These are phyloP conservation scores for Frankliniella fusca DNA, from an alignment of 2,888 invertebrate species.

Conservation along the genomic window DNA sequence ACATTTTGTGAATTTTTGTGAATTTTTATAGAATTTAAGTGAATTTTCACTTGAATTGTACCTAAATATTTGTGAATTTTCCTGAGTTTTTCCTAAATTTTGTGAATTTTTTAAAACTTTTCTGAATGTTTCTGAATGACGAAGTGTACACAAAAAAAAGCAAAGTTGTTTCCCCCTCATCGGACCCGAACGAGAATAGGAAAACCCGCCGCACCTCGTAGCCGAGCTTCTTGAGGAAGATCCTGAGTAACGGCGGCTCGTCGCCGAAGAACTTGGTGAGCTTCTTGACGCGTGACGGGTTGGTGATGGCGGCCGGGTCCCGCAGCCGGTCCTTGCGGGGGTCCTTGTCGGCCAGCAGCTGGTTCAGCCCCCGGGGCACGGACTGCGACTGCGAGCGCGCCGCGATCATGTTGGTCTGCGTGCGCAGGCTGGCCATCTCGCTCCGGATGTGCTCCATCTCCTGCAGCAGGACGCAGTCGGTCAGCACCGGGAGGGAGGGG, in stretches of 20 bases:
- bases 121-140: too few relatives aligned
- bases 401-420: conserved; percentile 60
- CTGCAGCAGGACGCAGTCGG: conserved; percentile 46
- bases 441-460: conserved; percentile 83
- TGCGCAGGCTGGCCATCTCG: conserved; percentile 71
- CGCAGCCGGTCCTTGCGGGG: conserved; percentile 49
- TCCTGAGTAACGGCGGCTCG: conserved; percentile 82
- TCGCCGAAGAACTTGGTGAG: conserved; percentile 91
- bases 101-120: too few relatives aligned
- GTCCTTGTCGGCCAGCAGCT: conserved; percentile 43
- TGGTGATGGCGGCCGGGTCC: conserved; percentile 70
- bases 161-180: too few relatives aligned
- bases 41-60: too few relatives aligned
- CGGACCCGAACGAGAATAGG: too few relatives aligned
- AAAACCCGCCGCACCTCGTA: conserved; percentile 62
- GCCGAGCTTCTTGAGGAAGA: conserved; percentile 85
- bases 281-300: conserved; percentile 81
- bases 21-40: too few relatives aligned
- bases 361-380: conserved; percentile 51
- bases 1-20: too few relatives aligned
- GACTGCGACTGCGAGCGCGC: conserved; percentile 59
- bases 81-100: too few relatives aligned
- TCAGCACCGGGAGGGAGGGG: not conserved
- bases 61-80: too few relatives aligned
- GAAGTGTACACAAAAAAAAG: too few relatives aligned